Evolutionary conservation across 2,888 invertebrate species (phyloP), one percentile per base, ranked within the genome.

Genomic region (Adelphocoris suturalis): DNA sequence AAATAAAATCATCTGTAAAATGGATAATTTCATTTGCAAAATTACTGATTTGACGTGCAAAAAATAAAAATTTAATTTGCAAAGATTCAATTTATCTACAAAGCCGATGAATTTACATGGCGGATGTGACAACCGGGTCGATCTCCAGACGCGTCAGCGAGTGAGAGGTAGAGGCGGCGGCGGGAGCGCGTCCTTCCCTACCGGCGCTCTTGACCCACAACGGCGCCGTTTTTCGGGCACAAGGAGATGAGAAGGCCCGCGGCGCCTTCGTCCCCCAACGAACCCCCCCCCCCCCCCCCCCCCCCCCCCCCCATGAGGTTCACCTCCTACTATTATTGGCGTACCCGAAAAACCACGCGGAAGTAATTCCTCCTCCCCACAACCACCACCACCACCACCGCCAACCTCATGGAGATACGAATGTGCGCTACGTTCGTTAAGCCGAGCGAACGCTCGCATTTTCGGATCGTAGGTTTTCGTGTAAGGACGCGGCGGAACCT

Each of bases 231-330:
- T 82, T 82, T 82, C 82, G 82, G 82, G 75, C 86, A 68, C 68
- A 86, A 75, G 86, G 75, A 75, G 86, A 86, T 86, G 86, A 46
- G 48, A 47, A 86, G 75, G 75, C 75, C 76, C 86, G 19, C 68
- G 23, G 19, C 11, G 19, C 61, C 61, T 19, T 19, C 3, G n/a
- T 19, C 12, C 23, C 19, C 11, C 23, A n/a, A n/a, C n/a, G n/a
- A n/a, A n/a, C n/a, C n/a, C n/a, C n/a, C n/a, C n/a, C n/a, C n/a
- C n/a, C 61, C 19, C n/a, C 19, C 19, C 4, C 1, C 61, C n/a
- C 1, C 19, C 61, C 55, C 55, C 55, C 7, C 4, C 55, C 7
- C 16, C 55, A n/a, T n/a, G n/a, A n/a, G n/a, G n/a, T 37, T 37
- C 37, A 2, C 37, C 37, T 37, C 7, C 37, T 7, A 37, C 52